Evolutionary conservation across 2,888 invertebrate genomes (phyloP).

Genomic region (Hymenopus coronatus): DNA sequence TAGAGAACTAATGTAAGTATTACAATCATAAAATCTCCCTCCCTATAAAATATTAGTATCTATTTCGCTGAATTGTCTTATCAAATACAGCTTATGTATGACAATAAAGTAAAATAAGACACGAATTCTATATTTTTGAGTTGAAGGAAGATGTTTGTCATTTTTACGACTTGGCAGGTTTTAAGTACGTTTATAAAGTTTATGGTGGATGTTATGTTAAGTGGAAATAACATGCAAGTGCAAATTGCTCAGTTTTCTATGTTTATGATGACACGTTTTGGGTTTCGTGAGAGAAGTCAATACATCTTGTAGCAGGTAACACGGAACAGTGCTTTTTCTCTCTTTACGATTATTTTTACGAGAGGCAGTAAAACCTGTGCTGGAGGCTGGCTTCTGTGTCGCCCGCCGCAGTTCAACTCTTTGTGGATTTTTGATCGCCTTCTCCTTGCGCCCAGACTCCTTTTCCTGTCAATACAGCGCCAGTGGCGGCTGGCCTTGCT

Average conservation of each 20-base stretch:
- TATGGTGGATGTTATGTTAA: background rate
- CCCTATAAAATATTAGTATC: no score
- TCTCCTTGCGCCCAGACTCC: background rate
- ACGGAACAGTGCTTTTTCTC: background rate
- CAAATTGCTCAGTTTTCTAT: background rate
- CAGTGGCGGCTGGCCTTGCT: background rate
- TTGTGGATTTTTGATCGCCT: background rate
- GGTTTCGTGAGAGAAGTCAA: background rate
- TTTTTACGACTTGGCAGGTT: no score
- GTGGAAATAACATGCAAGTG: background rate
- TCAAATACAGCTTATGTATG: no score
- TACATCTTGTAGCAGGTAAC: background rate
- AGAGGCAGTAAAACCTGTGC: background rate
- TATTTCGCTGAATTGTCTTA: no score
- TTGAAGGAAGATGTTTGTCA: no score
- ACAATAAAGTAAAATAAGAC: no score
- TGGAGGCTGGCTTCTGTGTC: background rate
- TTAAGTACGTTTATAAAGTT: no score
- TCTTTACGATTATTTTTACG: slow-evolving; percentile 9
- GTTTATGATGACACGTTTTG: background rate
- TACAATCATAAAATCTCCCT: no score
- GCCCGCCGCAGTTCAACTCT: background rate
- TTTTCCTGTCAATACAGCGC: background rate
- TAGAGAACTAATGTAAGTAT: no score
- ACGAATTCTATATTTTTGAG: no score